These are phyloP conservation scores for Dasyprocta punctata DNA, from an alignment of 2,113 vertebrate species.

Conservation along the genomic window DNA sequence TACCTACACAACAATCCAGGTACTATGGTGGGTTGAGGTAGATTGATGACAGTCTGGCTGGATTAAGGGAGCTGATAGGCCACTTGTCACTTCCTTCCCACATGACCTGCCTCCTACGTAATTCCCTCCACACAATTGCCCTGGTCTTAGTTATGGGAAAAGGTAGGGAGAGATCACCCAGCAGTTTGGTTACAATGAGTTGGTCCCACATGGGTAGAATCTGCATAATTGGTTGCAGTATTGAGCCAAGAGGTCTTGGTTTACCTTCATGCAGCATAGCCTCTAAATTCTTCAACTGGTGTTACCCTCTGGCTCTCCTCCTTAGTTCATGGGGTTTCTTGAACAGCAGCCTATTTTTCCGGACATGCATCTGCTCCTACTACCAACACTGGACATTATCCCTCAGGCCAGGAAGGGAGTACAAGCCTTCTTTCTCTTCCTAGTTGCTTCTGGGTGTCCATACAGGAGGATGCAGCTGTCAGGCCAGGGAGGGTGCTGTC, in stretches of 20 bases:
- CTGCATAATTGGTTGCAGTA: background rate
- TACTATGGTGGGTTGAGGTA: background rate
- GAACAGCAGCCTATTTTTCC: no score
- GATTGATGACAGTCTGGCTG: no score
- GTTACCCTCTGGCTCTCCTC: background rate
- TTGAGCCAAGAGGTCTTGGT: fast-evolving
- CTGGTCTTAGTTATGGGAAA: background rate
- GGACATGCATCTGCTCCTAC: fast-evolving
- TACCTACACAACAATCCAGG: background rate
- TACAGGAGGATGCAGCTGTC: background rate
- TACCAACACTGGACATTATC: background rate
- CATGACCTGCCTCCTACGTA: background rate
- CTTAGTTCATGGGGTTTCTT: background rate
- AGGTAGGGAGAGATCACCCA: fast-evolving
- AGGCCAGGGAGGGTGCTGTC: background rate
- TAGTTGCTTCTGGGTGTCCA: fast-evolving
- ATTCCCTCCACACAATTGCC: fast-evolving
- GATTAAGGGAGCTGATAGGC: background rate
- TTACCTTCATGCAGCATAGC: fast-evolving
- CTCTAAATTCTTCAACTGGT: background rate
- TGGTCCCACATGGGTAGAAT: background rate
- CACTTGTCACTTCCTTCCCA: background rate
- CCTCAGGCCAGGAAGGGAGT: background rate
- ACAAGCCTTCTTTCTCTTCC: background rate
- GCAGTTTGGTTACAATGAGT: background rate